phyloP scores from a whole-genome alignment of 2,888 invertebrate species.

The Agrochola macilenta region DNA sequence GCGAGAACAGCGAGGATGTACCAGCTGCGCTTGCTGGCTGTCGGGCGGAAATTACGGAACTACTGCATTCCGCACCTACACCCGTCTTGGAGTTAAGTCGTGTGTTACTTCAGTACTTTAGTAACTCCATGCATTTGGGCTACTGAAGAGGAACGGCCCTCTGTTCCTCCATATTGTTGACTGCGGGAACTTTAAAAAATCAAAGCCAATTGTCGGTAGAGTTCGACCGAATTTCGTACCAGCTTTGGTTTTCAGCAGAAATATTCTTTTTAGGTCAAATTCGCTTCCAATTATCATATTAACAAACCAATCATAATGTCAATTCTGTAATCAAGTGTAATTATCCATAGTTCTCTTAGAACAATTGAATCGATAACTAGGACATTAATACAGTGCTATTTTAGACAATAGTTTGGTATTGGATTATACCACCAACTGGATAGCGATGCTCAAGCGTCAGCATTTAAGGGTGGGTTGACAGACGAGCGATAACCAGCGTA shows the following conservation, averaged over 20 bases:
- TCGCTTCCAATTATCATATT: neutral
- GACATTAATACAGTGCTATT: slow-evolving; percentile 20
- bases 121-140: slow-evolving; percentile 30
- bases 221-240: neutral
- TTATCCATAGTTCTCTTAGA: slow-evolving; percentile 16
- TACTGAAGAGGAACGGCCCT: slow-evolving; percentile 28
- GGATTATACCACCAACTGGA: slow-evolving; percentile 15
- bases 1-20: slow-evolving; percentile 25
- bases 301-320: neutral
- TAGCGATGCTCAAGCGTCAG: slow-evolving; percentile 21
- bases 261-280: neutral
- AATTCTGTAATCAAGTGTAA: slow-evolving; percentile 6
- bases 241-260: neutral
- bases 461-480: neutral
- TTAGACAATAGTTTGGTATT: slow-evolving; percentile 29
- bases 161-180: neutral
- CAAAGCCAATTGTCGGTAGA: too few relatives aligned
- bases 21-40: slow-evolving; percentile 63
- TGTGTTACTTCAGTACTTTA: slow-evolving; percentile 36
- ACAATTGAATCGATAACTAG: slow-evolving; percentile 44
- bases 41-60: slow-evolving; percentile 69
- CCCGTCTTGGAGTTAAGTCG: slow-evolving; percentile 40
- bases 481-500: neutral
- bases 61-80: slow-evolving; percentile 64
- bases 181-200: slow-evolving; percentile 21